A percentile compares a stretch with the other conserved stretches of the same genome.
Conservation (phyloP, 2,113 vertebrate genomes). For the Rostratula benghalensis region DNA sequence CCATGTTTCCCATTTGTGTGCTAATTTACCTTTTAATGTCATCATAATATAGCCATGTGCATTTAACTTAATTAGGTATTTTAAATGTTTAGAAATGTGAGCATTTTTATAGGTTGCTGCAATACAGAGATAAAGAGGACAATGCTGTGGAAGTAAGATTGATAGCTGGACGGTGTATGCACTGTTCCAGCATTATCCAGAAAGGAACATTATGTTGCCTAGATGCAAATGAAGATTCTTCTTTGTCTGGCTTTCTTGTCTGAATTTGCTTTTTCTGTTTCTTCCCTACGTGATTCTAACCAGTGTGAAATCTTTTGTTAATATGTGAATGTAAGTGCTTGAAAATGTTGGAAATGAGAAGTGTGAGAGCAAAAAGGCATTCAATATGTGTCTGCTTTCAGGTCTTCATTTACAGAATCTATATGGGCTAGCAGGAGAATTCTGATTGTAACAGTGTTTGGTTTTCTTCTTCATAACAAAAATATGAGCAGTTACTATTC, state of each 20-base stretch:
- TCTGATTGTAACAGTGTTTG: not conserved
- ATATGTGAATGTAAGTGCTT: not conserved
- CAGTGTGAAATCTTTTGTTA: not conserved
- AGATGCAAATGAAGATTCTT: not conserved
- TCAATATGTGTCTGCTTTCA: not conserved
- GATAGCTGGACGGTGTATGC: not conserved
- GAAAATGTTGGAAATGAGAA: not conserved
- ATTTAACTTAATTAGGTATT: not conserved
- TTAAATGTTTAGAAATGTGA: not conserved
- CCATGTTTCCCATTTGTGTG: not conserved
- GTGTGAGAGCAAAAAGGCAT: not conserved
- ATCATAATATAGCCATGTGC: not conserved
- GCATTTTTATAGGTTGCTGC: conserved; percentile 49
- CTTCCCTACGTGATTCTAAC: not conserved
- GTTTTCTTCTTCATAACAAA: not conserved
- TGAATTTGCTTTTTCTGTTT: not conserved
- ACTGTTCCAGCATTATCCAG: not conserved
- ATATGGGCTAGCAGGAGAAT: not conserved
- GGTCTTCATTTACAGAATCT: not conserved
- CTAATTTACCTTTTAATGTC: not conserved
- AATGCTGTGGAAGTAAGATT: conserved; percentile 44
- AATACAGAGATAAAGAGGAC: conserved; percentile 74
- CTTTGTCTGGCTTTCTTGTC: not conserved
- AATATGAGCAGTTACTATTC: not conserved
- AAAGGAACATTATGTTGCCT: not conserved